Conservation (phyloP, 2,888 invertebrate species). For the Mactromeris polynyma region DNA sequence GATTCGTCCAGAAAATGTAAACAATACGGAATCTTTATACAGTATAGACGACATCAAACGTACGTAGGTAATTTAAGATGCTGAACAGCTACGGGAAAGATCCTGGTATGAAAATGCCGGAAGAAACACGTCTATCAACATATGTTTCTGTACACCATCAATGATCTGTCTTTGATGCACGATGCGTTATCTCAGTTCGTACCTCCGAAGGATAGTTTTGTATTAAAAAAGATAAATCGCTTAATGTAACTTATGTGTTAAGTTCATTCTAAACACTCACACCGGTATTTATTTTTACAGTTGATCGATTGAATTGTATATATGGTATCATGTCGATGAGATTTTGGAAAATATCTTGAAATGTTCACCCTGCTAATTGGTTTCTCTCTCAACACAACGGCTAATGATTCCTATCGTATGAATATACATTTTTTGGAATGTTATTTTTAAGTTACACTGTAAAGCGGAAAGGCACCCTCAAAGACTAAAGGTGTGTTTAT, state of each 20-base stretch:
- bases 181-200: not conserved
- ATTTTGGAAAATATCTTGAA: not conserved
- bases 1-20: too few relatives aligned
- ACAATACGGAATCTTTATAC: too few relatives aligned
- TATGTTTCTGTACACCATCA: conserved; percentile 2
- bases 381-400: too few relatives aligned
- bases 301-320: not conserved
- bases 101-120: not conserved
- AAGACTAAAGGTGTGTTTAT: too few relatives aligned
- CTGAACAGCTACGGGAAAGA: not conserved
- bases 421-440: too few relatives aligned
- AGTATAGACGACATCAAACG: not conserved
- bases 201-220: not conserved
- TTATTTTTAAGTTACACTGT: too few relatives aligned
- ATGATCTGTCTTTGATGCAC: not conserved
- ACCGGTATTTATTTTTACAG: not conserved
- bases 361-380: not conserved
- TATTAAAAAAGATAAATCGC: not conserved
- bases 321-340: not conserved
- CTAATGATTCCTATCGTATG: too few relatives aligned
- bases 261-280: not conserved
- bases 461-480: too few relatives aligned
- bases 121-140: conserved; percentile 7
- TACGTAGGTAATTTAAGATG: not conserved
- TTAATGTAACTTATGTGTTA: not conserved